phyloP scores from a whole-genome alignment of 2,113 vertebrate genomes.

The Oophaga pumilio region DNA sequence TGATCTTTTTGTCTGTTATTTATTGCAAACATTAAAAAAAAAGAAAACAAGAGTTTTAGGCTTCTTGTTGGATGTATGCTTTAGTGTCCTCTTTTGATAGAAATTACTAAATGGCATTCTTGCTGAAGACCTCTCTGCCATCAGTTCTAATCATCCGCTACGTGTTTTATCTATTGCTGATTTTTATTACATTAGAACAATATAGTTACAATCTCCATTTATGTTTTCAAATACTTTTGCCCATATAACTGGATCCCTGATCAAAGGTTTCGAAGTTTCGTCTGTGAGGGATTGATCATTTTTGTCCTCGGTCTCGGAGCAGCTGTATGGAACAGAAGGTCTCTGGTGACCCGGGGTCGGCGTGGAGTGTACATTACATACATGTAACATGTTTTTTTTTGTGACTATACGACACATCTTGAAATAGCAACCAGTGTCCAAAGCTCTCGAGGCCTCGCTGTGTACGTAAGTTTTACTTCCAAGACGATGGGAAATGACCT shows the following conservation, averaged over 20 bases:
- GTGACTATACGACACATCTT: not conserved
- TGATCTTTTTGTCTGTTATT: not conserved
- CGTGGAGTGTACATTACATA: slow-evolving; percentile 18
- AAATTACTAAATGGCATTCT: not conserved
- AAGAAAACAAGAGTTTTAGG: not conserved
- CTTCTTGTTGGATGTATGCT: not conserved
- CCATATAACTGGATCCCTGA: not conserved
- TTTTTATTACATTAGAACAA: not conserved
- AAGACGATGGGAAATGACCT: not conserved
- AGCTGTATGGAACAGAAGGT: slow-evolving; percentile 26
- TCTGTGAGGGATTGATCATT: not conserved
- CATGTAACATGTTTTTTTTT: slow-evolving; percentile 6
- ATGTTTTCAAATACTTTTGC: not conserved
- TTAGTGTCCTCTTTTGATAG: not conserved
- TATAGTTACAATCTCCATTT: not conserved
- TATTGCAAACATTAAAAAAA: not conserved
- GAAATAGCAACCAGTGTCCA: slow-evolving; percentile 19
- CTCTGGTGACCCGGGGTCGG: slow-evolving; percentile 16
- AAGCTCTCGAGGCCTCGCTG: not conserved
- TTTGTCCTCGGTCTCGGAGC: not conserved
- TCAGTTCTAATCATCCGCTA: not conserved
- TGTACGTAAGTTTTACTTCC: not conserved
- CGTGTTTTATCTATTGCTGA: not conserved
- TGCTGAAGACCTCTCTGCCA: not conserved
- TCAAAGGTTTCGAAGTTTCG: not conserved